Percentiles rank a stretch among this genome's conserved stretches.
Conservation (phyloP, 2,888 invertebrate species). For the Acanthosepion pharaonis region DNA sequence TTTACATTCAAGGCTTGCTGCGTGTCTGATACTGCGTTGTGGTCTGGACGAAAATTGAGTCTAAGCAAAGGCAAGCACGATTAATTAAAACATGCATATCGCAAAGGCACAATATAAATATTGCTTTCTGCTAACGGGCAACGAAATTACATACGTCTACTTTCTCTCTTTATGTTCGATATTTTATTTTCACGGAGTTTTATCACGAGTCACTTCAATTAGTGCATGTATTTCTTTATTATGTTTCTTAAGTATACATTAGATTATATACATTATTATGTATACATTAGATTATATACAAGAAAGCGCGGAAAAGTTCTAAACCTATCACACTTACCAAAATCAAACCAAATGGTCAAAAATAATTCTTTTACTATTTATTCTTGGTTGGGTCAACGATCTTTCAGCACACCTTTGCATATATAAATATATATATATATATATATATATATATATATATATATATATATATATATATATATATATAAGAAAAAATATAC, state of each 20-base stretch:
- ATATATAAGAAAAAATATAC: too few species aligned
- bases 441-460: not conserved
- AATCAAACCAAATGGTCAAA: too few species aligned
- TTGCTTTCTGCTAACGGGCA: not conserved
- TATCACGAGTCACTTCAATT: not conserved
- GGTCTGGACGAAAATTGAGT: not conserved
- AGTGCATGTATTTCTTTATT: not conserved
- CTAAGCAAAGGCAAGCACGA: not conserved
- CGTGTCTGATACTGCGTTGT: not conserved
- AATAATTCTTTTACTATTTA: too few species aligned
- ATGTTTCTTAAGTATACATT: too few species aligned
- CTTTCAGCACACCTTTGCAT: not conserved
- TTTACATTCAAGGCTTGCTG: not conserved
- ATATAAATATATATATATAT: not conserved
- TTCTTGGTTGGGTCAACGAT: too few species aligned
- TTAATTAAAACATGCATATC: not conserved
- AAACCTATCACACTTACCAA: too few species aligned
- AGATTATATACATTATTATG: too few species aligned
- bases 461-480: too few species aligned
- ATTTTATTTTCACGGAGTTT: not conserved
- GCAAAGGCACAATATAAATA: not conserved
- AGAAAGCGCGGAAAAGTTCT: not conserved
- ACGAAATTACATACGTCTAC: not conserved
- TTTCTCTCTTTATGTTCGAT: too few species aligned
- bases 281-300: not conserved